Evolutionary conservation across 2,113 vertebrate genomes (phyloP), one percentile per base, ranked within the genome.

Genomic region (Bufo bufo): DNA sequence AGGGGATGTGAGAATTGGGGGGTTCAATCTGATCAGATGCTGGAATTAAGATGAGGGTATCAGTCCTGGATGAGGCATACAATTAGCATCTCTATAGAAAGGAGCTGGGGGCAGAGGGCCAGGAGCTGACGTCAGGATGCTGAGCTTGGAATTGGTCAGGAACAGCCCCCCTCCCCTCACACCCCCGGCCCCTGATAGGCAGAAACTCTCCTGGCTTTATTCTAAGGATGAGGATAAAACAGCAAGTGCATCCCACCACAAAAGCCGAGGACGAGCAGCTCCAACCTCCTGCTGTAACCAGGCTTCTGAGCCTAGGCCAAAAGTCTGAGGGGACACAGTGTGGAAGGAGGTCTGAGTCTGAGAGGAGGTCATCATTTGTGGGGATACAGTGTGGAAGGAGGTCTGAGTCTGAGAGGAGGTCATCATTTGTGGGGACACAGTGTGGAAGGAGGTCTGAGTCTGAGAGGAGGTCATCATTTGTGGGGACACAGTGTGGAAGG

Each of bases 121-220:
- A 61, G 50, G 69, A 58, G 80, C 54, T 88, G 79, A 88, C 80
- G 86, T 88, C 86, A 88, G 79, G 23, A 61, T n/a, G 75, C 82
- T 14, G 9, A 43, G 19, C 17, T 69, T 75, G 45, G 54, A 17
- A 87, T 87, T 87, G 86, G 86, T 10, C 79, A 50, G 77, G 17
- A 72, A 65, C 63, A 14, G 77, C 50, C 77, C 86, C 84, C 80
- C 63, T 88, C 54, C n/a, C 14, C 14, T 77, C 86, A 82, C 86
- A 82, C 86, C 86, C 66, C 19, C 50, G 58, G 54, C 52, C n/a
- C 59, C 20, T 19, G 66, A 88, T 88, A 82, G 86, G 86, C 52
- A 43, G 7, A 82, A 6, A 20, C 2, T 13, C 52, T 17, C 54
- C 54, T 47, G 43, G 54, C 80, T 88, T 88, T 83, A 82, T 88